Percentiles rank a stretch among this genome's conserved stretches.
Evolutionary conservation across 1,140 invertebrate genomes (phyloP).

Genomic region (Cyrtorhinus lividipennis): DNA sequence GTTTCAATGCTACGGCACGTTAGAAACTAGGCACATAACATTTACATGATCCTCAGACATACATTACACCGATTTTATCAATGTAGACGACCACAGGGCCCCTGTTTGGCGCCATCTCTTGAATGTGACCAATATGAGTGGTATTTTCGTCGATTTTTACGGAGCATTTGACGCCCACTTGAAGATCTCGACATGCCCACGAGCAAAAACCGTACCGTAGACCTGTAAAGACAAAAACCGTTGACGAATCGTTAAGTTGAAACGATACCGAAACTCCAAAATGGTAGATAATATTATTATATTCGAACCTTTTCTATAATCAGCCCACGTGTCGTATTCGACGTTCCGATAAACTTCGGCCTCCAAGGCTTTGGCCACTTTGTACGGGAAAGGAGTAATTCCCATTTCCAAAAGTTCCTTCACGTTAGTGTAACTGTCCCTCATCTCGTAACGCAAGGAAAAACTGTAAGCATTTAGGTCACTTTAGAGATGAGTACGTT

Average conservation of each 20-base stretch:
- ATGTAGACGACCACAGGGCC: slow-evolving; percentile 59
- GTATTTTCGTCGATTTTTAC: slow-evolving; percentile 42
- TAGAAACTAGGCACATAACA: no score
- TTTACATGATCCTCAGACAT: no score
- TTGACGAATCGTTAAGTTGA: not conserved
- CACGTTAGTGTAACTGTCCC: slow-evolving; percentile 30
- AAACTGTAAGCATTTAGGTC: slow-evolving; percentile 22
- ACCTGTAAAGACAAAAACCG: slow-evolving; percentile 29
- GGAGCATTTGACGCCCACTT: slow-evolving; percentile 63
- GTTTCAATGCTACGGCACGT: no score
- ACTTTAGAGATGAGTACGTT: no score
- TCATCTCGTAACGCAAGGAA: slow-evolving; percentile 24
- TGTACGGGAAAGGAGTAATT: slow-evolving; percentile 75
- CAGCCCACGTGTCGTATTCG: slow-evolving; percentile 77
- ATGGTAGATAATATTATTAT: not conserved
- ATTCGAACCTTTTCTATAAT: slow-evolving; percentile 52
- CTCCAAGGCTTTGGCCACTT: slow-evolving; percentile 78
- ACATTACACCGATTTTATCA: slow-evolving; percentile 57
- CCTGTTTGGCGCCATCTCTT: slow-evolving; percentile 52
- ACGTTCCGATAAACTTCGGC: slow-evolving; percentile 74
- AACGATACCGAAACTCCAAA: not conserved
- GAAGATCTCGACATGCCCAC: slow-evolving; percentile 46
- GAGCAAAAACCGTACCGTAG: slow-evolving; percentile 40
- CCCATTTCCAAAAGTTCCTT: slow-evolving; percentile 39
- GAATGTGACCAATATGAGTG: slow-evolving; percentile 56